These are phyloP conservation scores for Drosophila colorata DNA, from an alignment of 2,888 invertebrate genomes.

Conservation along the genomic window DNA sequence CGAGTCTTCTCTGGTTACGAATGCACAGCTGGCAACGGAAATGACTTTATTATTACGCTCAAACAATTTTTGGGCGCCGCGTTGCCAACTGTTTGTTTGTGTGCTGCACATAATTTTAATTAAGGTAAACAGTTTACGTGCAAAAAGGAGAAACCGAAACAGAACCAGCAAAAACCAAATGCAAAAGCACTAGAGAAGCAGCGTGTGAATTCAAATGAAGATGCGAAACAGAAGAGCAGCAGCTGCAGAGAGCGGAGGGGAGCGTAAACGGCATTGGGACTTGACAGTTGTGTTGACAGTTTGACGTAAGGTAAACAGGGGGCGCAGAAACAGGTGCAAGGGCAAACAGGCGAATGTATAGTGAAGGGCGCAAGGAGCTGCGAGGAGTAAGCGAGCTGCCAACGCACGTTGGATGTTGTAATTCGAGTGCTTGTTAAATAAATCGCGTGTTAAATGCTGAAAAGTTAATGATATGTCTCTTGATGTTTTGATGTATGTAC, in stretches of 20 bases:
- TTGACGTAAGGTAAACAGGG: constrained; percentile 40
- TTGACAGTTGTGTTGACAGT: constrained; percentile 62
- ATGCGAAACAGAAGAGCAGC: constrained; percentile 26
- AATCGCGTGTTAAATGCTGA: constrained; percentile 54
- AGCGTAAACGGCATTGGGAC: constrained; percentile 48
- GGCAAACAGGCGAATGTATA: not conserved
- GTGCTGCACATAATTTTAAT: constrained; percentile 69
- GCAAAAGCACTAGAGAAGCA: constrained; percentile 25
- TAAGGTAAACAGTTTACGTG: constrained; percentile 75
- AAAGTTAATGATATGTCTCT: constrained; percentile 50
- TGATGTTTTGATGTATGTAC: constrained; percentile 9
- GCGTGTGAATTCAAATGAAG: constrained; percentile 58
- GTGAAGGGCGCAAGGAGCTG: constrained; percentile 1
- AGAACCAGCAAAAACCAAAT: constrained; percentile 26
- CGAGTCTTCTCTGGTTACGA: not conserved
- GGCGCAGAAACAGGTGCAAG: constrained; percentile 8
- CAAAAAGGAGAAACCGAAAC: constrained; percentile 24
- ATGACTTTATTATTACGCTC: constrained; percentile 73
- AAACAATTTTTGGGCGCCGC: constrained; percentile 60
- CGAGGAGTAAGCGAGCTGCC: constrained; percentile 12
- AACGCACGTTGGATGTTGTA: constrained; percentile 41
- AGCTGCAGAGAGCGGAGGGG: not conserved
- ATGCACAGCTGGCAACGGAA: constrained; percentile 56
- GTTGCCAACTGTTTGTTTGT: constrained; percentile 58
- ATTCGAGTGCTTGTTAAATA: constrained; percentile 63